phyloP scores from a whole-genome alignment of 1,140 invertebrate genomes.

The Cotesia vestalis region DNA sequence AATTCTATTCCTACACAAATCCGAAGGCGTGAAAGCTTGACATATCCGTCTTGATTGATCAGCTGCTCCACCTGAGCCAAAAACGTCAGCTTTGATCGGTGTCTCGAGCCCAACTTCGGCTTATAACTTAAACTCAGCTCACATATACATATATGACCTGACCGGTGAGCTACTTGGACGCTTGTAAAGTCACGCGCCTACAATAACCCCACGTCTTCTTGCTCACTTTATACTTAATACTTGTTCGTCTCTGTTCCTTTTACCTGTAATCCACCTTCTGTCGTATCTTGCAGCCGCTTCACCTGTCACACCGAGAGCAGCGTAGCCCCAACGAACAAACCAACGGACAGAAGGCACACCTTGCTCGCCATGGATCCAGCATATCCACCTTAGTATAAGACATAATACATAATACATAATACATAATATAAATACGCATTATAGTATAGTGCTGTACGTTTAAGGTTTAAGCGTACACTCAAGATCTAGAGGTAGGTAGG shows the following conservation, averaged over 20 bases:
- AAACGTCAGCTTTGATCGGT: conserved; percentile 20
- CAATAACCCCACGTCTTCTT: conserved; percentile 3
- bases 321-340: too few species aligned
- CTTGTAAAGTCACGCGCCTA: conserved; percentile 10
- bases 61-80: not conserved
- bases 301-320: conserved; percentile 32
- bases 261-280: conserved; percentile 3
- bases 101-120: too few species aligned
- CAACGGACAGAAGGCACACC: not conserved
- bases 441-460: too few species aligned
- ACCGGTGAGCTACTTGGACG: not conserved
- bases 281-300: conserved; percentile 17
- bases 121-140: not conserved
- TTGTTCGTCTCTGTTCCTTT: conserved; percentile 21
- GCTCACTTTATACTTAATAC: conserved; percentile 13
- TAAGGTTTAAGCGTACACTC: conserved; percentile 15
- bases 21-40: conserved; percentile 2
- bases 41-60: conserved; percentile 3
- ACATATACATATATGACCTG: not conserved
- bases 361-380: not conserved
- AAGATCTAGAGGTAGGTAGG: too few species aligned
- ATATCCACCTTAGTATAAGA: too few species aligned
- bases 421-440: conserved; percentile 13
- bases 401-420: too few species aligned
- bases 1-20: not conserved